These are phyloP conservation scores for Malachius bipustulatus DNA, from an alignment of 2,888 invertebrate genomes.

Conservation along the genomic window DNA sequence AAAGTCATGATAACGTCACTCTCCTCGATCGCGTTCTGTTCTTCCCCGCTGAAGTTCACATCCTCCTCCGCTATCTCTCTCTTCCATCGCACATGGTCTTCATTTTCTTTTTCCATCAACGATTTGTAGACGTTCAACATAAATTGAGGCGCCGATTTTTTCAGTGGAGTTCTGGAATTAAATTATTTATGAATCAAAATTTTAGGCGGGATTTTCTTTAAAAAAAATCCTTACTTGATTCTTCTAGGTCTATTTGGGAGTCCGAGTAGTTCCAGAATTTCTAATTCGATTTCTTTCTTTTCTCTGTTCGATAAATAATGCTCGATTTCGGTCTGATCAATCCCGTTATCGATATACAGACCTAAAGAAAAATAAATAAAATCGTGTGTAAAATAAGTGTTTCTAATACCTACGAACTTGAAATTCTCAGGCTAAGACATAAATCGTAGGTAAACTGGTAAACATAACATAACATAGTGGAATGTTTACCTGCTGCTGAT, in stretches of 20 bases:
- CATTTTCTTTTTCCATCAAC: conserved; percentile 48
- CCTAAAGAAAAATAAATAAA: too few relatives aligned
- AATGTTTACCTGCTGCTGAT: too few relatives aligned
- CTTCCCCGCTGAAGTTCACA: conserved; percentile 67
- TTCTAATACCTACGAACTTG: too few relatives aligned
- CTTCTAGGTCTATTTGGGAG: conserved; percentile 67
- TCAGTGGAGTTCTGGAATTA: conserved; percentile 32
- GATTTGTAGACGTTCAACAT: conserved; percentile 79
- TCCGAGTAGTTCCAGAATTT: conserved; percentile 79
- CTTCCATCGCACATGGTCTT: conserved; percentile 43
- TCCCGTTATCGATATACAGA: conserved; percentile 77
- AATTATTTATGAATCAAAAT: too few relatives aligned
- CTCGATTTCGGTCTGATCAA: conserved; percentile 74
- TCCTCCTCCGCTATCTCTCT: conserved; percentile 40
- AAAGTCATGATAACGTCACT: conserved; percentile 95
- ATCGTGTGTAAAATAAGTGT: too few relatives aligned
- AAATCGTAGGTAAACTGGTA: too few relatives aligned
- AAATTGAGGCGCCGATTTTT: conserved; percentile 74
- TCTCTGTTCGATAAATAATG: conserved; percentile 62
- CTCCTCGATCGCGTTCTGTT: conserved; percentile 74
- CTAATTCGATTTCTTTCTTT: conserved; percentile 73
- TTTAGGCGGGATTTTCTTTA: too few relatives aligned
- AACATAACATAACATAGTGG: too few relatives aligned
- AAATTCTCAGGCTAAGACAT: too few relatives aligned
- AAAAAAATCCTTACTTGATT: too few relatives aligned